Evolutionary conservation across 1,140 invertebrate genomes (phyloP).

Genomic region (Piezodorus guildinii): DNA sequence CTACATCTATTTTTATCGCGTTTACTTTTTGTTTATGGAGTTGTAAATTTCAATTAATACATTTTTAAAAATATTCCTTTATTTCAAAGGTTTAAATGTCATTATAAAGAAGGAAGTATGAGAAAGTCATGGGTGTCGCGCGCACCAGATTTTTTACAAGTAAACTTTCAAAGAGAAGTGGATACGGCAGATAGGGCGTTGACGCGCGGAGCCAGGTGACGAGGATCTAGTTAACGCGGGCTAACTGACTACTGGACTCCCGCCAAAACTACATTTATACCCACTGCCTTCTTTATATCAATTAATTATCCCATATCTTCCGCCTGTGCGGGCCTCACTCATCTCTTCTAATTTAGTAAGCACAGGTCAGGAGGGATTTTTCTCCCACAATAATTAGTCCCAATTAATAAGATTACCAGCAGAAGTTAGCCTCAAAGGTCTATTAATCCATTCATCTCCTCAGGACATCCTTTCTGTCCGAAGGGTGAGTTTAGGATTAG

Average conservation of each 20-base stretch:
- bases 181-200: not conserved
- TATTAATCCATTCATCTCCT: no score
- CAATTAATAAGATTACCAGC: not conserved
- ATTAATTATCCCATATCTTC: not conserved
- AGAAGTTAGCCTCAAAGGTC: no score
- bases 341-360: constrained; percentile 1
- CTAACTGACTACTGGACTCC: not conserved
- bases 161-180: not conserved
- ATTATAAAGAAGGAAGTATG: no score
- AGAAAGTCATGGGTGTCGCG: no score
- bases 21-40: no score
- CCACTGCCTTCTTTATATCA: not conserved
- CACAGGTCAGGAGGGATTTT: not conserved
- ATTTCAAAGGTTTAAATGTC: no score
- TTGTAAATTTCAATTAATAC: no score
- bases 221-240: constrained; percentile 1
- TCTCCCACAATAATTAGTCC: constrained; percentile 1
- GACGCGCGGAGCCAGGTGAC: not conserved
- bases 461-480: no score
- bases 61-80: no score
- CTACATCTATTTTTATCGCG: no score
- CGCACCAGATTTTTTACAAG: no score
- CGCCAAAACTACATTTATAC: not conserved
- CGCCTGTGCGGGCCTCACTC: not conserved
- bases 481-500: no score